Evolutionary conservation across 2,797 vertebrate genomes (phyloP).

Genomic region (Telmatherina bonti): DNA sequence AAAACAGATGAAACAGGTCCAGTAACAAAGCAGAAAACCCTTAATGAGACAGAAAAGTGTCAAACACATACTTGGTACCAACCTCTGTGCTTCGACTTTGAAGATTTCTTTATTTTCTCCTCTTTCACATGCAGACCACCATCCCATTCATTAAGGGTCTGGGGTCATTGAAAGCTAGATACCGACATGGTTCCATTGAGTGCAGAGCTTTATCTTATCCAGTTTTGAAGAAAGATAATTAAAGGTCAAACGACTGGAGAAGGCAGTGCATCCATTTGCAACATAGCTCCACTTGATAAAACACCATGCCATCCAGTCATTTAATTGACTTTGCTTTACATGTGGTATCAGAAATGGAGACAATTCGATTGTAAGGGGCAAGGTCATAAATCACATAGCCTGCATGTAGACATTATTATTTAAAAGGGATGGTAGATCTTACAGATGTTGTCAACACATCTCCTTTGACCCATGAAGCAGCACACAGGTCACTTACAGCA

Average conservation of each 20-base stretch:
- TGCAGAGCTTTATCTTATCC: slow-evolving; percentile 71
- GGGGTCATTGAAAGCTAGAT: slow-evolving; percentile 76
- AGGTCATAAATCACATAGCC: slow-evolving; percentile 75
- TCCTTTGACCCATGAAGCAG: slow-evolving; percentile 52
- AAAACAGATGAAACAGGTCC: too few relatives aligned
- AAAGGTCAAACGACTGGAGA: slow-evolving; percentile 80
- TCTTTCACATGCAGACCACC: slow-evolving; percentile 24
- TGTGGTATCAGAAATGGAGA: slow-evolving; percentile 65
- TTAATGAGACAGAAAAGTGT: too few relatives aligned
- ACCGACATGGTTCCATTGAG: slow-evolving; percentile 62
- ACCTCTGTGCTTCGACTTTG: too few relatives aligned
- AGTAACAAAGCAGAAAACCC: too few relatives aligned
- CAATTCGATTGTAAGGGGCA: slow-evolving; percentile 44
- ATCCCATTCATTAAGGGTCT: slow-evolving; percentile 51
- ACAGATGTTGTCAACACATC: slow-evolving; percentile 60
- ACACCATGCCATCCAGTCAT: slow-evolving; percentile 69
- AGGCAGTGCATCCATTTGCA: slow-evolving; percentile 53
- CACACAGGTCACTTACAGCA: slow-evolving; percentile 26
- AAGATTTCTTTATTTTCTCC: neutral
- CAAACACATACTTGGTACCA: too few relatives aligned
- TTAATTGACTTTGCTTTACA: slow-evolving; percentile 81
- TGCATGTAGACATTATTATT: slow-evolving; percentile 70
- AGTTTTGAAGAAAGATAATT: slow-evolving; percentile 78
- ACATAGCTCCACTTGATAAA: slow-evolving; percentile 65
- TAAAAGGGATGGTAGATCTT: slow-evolving; percentile 41